Conservation (phyloP, 2,888 invertebrate species). For the Pyralis farinalis region DNA sequence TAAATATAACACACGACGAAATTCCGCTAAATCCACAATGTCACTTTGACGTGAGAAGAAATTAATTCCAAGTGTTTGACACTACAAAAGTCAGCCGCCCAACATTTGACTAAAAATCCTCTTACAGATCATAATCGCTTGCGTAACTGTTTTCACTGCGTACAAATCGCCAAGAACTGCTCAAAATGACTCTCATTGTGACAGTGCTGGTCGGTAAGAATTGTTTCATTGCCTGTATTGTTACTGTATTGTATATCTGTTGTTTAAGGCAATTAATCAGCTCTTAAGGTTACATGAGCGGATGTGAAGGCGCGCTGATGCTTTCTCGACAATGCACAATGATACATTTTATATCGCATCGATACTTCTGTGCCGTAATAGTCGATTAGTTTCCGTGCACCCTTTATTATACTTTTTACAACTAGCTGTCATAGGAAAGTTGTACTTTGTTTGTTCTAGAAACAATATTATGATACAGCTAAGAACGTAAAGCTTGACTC, state of each 20-base stretch:
- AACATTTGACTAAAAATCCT: too few species aligned
- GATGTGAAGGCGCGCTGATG: slow-evolving; percentile 43
- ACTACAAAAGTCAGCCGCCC: too few species aligned
- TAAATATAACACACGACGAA: too few species aligned
- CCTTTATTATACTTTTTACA: slow-evolving; percentile 7
- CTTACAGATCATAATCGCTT: slow-evolving; percentile 35
- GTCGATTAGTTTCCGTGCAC: slow-evolving; percentile 6
- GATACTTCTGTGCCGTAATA: slow-evolving; percentile 7
- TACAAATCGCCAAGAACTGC: slow-evolving; percentile 28
- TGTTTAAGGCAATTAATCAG: slow-evolving; percentile 45
- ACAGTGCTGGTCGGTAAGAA: slow-evolving; percentile 47
- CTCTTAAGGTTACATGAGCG: slow-evolving; percentile 50
- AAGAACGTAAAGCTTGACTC: too few species aligned
- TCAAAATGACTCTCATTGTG: slow-evolving; percentile 30
- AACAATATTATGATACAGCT: too few species aligned
- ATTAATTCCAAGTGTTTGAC: not conserved
- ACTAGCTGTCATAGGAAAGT: too few species aligned
- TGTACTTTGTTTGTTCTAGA: too few species aligned
- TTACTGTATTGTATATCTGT: too few species aligned
- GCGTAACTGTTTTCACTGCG: slow-evolving; percentile 54
- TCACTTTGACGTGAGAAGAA: too few species aligned
- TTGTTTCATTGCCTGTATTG: too few species aligned
- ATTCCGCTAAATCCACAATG: too few species aligned
- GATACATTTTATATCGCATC: slow-evolving; percentile 11
- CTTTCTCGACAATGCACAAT: slow-evolving; percentile 26